Conservation (phyloP, 2,888 invertebrate species). For the Nephrotoma flavescens region DNA sequence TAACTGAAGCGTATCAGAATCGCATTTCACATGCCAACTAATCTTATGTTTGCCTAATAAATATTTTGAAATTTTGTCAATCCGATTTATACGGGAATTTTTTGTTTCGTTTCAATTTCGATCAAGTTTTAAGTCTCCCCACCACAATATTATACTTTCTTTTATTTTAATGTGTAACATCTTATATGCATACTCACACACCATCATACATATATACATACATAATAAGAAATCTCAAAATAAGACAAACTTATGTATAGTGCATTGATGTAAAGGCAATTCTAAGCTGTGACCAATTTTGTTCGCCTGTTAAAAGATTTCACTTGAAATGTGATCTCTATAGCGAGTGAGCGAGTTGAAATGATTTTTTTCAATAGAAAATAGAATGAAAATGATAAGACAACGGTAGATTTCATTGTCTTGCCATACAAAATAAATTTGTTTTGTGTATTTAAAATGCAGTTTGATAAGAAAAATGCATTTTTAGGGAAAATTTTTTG, state of each 20-base stretch:
- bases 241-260: too few relatives aligned
- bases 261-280: too few relatives aligned
- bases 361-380: conserved; percentile 2
- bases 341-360: neutral
- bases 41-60: neutral
- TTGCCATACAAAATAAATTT: neutral
- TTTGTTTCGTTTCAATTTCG: neutral
- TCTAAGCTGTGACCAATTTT: neutral
- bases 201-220: too few relatives aligned
- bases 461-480: conserved; percentile 2
- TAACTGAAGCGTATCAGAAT: neutral
- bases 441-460: neutral
- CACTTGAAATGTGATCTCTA: conserved; percentile 2
- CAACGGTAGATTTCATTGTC: neutral
- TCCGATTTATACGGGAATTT: neutral
- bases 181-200: too few relatives aligned
- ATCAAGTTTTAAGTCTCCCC: too few relatives aligned
- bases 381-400: conserved; percentile 4
- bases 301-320: conserved; percentile 2
- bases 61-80: neutral
- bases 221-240: too few relatives aligned
- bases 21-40: neutral
- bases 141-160: too few relatives aligned
- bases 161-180: too few relatives aligned
- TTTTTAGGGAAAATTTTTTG: neutral